Base-by-base conservation (phyloP, 2,797 vertebrate species). In the Phylloscopus collybita region DNA sequence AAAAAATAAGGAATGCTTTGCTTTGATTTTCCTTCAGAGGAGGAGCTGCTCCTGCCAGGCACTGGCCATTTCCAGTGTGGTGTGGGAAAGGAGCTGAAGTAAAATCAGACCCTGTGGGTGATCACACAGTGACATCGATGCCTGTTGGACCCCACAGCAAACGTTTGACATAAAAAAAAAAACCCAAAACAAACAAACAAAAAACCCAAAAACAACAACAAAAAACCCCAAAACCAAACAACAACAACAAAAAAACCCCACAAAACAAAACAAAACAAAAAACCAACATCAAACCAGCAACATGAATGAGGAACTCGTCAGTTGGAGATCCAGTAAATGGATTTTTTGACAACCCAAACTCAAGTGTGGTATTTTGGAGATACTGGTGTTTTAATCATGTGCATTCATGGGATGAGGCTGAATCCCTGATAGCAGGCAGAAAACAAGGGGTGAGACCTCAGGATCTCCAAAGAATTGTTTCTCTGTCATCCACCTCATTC, bases 301-400 rank as follows among this genome's bases (percentile, higher is more conserved):
- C 0, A 0, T 5, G 50, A 57, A 47, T 21, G 15, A 83, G 29
- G 23, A 71, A n/a, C 34, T 50, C 20, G 34, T 29, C 54, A 45
- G 19, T 0, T 30, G 26, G 65, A 62, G 32, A 9, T 19, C 60
- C 44, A 10, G 8, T 23, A 71, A 86, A 56, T 26, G 29, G 86
- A 14, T 32, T 51, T 88, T 92, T 74, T 83, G 44, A 51, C 29
- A 44, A 19, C 15, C 19, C 21, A n/a, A 66, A 50, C 25, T 73
- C n/a, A 80, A 34, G 59, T 4, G 11, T 14, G 22, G 7, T 36
- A 5, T 38, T 40, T 81, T 67, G 16, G 60, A 76, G 34, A 10
- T 21, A 26, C 1, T 3, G 3, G 20, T 40, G 21, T 83, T 93
- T 61, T 32, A 86, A 21, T 16, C 0, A 0, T 11, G 16, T 26